A percentile compares a stretch with the other conserved stretches of the same genome.
Evolutionary conservation across 2,797 vertebrate genomes (phyloP).

Genomic region (Perodicticus potto): DNA sequence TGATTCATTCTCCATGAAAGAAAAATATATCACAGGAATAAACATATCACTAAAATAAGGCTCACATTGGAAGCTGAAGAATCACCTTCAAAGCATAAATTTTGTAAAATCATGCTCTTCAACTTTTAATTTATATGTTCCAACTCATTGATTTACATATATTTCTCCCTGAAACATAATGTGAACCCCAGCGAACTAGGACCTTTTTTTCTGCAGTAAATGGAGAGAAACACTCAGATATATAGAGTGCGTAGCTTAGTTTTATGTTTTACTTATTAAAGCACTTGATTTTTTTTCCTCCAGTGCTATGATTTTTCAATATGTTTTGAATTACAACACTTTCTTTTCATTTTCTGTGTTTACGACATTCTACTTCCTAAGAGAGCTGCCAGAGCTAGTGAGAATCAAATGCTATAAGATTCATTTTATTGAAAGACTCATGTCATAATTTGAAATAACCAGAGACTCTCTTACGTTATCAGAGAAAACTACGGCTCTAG

Average conservation of each 20-base stretch:
- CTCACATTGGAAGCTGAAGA: neutral
- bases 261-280: conserved; percentile 65
- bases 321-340: conserved; percentile 44
- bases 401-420: neutral
- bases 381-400: neutral
- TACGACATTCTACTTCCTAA: neutral
- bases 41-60: neutral
- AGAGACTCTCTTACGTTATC: neutral
- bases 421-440: conserved; percentile 35
- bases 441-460: conserved; percentile 50
- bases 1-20: neutral
- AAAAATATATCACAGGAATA: neutral
- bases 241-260: neutral
- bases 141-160: conserved; percentile 43
- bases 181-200: neutral
- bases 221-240: conserved; percentile 12
- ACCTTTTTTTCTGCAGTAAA: conserved; percentile 24
- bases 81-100: conserved; percentile 22
- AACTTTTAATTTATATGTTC: conserved; percentile 36
- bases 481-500: neutral
- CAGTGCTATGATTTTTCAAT: neutral
- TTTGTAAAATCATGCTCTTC: neutral
- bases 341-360: conserved; percentile 60
- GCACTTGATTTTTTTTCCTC: conserved; percentile 61
- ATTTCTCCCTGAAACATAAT: neutral